Conservation (phyloP, 2,888 invertebrate species). For the Ophion slaviceki region DNA sequence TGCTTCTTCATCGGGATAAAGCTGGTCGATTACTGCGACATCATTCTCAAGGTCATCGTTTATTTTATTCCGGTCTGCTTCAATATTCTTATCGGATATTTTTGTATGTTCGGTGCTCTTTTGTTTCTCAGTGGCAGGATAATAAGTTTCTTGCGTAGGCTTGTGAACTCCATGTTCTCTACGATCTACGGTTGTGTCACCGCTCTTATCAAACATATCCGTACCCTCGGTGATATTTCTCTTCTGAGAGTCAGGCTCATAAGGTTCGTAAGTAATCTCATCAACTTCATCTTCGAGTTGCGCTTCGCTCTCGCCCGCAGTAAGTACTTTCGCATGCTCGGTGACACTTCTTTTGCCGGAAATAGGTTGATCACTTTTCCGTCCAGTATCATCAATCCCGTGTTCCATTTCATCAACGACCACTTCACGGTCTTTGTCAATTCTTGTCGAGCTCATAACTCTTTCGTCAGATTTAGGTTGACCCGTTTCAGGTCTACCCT, state of each 20-base stretch:
- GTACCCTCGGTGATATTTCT: neutral
- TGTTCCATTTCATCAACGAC: neutral
- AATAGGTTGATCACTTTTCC: neutral
- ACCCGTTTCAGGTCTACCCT: neutral
- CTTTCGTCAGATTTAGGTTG: neutral
- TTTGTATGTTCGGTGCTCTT: neutral
- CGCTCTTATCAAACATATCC: neutral
- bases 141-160: constrained; percentile 5
- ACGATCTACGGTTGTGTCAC: neutral
- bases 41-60: neutral
- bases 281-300: neutral
- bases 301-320: too few relatives aligned
- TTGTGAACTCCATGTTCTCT: neutral
- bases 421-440: neutral
- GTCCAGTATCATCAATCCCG: neutral
- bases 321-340: neutral
- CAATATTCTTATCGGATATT: neutral
- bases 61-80: neutral
- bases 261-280: neutral
- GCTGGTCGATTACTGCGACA: neutral
- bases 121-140: neutral
- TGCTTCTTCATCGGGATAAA: neutral
- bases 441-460: neutral
- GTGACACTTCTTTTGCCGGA: neutral
- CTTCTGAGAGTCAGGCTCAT: neutral